Evolutionary conservation across 2,888 invertebrate species (phyloP).

Genomic region (Coelinius sp.): DNA sequence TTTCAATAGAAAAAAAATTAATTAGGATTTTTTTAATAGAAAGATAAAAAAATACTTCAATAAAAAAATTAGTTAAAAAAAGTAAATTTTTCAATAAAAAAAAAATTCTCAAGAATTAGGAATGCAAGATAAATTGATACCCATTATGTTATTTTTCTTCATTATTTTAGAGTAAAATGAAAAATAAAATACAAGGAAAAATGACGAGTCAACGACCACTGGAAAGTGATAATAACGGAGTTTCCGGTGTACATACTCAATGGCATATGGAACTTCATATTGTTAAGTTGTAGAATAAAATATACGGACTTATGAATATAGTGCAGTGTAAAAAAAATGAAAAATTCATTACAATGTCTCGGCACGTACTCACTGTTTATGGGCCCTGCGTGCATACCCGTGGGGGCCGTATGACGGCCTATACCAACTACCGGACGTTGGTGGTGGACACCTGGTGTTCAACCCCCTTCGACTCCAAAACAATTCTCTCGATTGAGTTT

Average conservation of each 20-base stretch:
- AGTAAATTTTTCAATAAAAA: too few relatives aligned
- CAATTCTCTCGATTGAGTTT: too few relatives aligned
- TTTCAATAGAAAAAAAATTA: too few relatives aligned
- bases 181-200: too few relatives aligned
- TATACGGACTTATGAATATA: neutral
- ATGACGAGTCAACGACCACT: slow-evolving; percentile 20
- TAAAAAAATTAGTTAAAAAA: too few relatives aligned
- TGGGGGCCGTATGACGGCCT: neutral
- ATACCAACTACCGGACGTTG: slow-evolving; percentile 38
- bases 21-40: too few relatives aligned
- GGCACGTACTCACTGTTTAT: slow-evolving; percentile 24
- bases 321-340: neutral
- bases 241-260: slow-evolving; percentile 5
- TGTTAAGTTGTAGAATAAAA: neutral
- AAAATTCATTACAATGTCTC: slow-evolving; percentile 27
- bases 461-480: neutral
- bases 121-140: neutral
- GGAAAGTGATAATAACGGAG: slow-evolving; percentile 1
- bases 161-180: neutral
- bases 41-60: too few relatives aligned
- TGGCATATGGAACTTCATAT: slow-evolving; percentile 7
- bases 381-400: slow-evolving; percentile 8
- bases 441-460: slow-evolving; percentile 32
- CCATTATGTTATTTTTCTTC: neutral
- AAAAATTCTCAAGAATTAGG: too few relatives aligned